Percentiles rank a stretch among this genome's conserved stretches.
Conservation (phyloP, 2,797 vertebrate genomes). For the Tarsius wallacei region DNA sequence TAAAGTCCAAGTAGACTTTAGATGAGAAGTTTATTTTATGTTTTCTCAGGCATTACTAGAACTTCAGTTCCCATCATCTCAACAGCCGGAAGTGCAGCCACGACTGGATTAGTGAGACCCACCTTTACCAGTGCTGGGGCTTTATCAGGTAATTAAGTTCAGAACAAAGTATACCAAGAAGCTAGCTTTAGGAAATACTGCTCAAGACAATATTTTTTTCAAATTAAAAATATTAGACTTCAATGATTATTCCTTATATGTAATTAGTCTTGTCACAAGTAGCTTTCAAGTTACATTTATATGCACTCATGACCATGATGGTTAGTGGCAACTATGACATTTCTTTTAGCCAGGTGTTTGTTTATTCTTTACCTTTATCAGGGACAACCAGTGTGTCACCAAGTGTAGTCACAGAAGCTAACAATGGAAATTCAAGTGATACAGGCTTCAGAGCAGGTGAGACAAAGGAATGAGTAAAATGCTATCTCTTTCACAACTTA, state of each 20-base stretch:
- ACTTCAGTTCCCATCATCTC: neutral
- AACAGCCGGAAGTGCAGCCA: neutral
- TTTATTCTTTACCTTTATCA: neutral
- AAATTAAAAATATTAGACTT: neutral
- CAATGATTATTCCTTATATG: neutral
- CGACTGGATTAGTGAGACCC: fast-evolving
- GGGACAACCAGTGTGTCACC: neutral
- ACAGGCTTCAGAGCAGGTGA: neutral
- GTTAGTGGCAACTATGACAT: fast-evolving
- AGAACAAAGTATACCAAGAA: neutral
- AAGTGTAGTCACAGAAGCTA: neutral
- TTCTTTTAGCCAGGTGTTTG: neutral
- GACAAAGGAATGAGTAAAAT: neutral
- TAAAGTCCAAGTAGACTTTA: neutral
- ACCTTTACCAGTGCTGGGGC: neutral
- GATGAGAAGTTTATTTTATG: neutral
- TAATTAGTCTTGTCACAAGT: neutral
- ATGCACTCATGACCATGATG: too few relatives aligned
- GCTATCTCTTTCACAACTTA: neutral
- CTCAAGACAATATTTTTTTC: neutral
- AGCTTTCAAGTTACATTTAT: neutral
- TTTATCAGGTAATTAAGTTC: slow-evolving; percentile 8
- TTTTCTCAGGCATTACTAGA: neutral
- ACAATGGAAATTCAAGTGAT: neutral
- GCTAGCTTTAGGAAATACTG: neutral